Percentiles rank a stretch among this genome's conserved stretches.
These are phyloP conservation scores for Cheilosia pagana DNA, from an alignment of 2,888 invertebrate species.

Conservation along the genomic window DNA sequence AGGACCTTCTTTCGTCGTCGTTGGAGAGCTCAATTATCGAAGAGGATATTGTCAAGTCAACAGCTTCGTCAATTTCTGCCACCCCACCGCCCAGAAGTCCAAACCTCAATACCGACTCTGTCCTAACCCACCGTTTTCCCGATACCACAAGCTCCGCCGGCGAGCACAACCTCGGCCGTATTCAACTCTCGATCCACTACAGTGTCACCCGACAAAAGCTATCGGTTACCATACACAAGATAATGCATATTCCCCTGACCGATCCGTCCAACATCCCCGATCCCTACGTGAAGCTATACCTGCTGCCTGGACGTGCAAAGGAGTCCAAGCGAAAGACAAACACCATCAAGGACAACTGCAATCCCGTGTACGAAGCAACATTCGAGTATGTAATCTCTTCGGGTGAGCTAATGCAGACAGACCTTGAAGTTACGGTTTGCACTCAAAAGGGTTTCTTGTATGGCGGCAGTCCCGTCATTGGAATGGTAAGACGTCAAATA, in stretches of 20 bases:
- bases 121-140: slow-evolving; percentile 86
- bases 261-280: slow-evolving; percentile 94
- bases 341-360: slow-evolving; percentile 93
- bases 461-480: slow-evolving; percentile 92
- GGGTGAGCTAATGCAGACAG: slow-evolving; percentile 90
- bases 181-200: slow-evolving; percentile 93
- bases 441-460: slow-evolving; percentile 93
- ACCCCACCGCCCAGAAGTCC: slow-evolving; percentile 79
- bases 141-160: slow-evolving; percentile 88
- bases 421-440: slow-evolving; percentile 93
- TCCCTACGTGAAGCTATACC: slow-evolving; percentile 94
- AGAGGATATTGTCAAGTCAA: slow-evolving; percentile 77
- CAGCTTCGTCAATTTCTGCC: slow-evolving; percentile 76
- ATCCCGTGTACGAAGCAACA: slow-evolving; percentile 95
- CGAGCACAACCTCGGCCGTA: slow-evolving; percentile 90
- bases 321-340: slow-evolving; percentile 94
- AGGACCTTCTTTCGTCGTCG: slow-evolving; percentile 76
- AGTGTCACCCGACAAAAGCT: slow-evolving; percentile 92
- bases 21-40: slow-evolving; percentile 78
- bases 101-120: slow-evolving; percentile 77
- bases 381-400: slow-evolving; percentile 95
- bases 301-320: slow-evolving; percentile 92
- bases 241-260: slow-evolving; percentile 92
- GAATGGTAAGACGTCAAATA: slow-evolving; percentile 86
- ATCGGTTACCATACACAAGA: slow-evolving; percentile 93